Base-by-base conservation (phyloP, 2,113 vertebrate species). In the Orycteropus afer region DNA sequence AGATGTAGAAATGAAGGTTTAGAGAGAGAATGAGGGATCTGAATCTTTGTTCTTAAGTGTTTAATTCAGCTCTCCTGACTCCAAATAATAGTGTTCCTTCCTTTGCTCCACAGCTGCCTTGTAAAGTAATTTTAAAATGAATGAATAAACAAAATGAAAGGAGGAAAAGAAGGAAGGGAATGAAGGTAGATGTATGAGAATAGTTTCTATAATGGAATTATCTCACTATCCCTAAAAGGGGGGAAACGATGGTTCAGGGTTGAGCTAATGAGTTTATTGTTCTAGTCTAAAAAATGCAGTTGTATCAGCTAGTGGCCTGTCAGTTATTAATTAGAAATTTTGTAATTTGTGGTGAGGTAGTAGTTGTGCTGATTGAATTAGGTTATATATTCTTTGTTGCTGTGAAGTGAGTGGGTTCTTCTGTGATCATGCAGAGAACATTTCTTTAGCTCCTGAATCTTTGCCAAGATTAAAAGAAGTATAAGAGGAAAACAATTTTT, bases 391-490 rank as follows among this genome's bases (percentile, higher is more conserved):
- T 45, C 37, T 93, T 88, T 71, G 86, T 25, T 37, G 92, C 69
- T 40, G 11, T 79, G n/a, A 71, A 74, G 78, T 2, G 4, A 80
- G 86, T 47, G 61, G 71, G 93, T 47, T 74, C 73, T 79, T 67
- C 59, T 49, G 53, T 73, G 93, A 83, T 85, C 78, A 7, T 9
- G 34, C n/a, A 40, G 89, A 71, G 73, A 86, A 57, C 53, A 51
- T 86, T 92, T 88, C 93, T 96, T 78, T 23, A 85, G 65, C 87
- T 89, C 49, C 29, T 1, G 15, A 42, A 55, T 74, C 90, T 86
- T 86, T 79, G 95, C 86, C 95, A 92, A 92, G 82, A 94, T 88
- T 73, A 94, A 90, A 94, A 94, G 95, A 94, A 93, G 40, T 92
- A 12, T 49, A 65, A 89, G 96, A 77, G 90, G 93, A 85, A 96